Evolutionary conservation across 2,888 invertebrate genomes (phyloP), one percentile per base, ranked within the genome.

Genomic region (Phengaris arion): DNA sequence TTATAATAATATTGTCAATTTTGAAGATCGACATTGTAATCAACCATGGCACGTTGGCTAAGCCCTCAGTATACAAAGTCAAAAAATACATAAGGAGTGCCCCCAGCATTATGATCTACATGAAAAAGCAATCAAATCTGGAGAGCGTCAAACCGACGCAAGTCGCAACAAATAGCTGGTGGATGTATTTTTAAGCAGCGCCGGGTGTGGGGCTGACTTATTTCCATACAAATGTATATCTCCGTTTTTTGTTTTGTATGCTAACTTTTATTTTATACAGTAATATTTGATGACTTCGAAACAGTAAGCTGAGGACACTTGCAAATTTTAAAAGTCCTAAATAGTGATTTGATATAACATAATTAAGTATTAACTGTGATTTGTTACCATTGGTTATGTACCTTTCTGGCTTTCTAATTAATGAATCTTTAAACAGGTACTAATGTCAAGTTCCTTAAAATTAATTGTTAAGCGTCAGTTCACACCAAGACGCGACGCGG

Each of bases 181-280:
- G 85, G 35, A 89, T 92, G 89, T 91, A 89, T 89, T 91, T 92
- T 90, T 90, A 90, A 90, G 86, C 82, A 88, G 83, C 84, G 83
- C 80, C 84, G 83, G 81, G 84, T 84, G 83, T 81, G 77, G 81
- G 83, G 89, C 88, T 85, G 88, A 83, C 87, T 82, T 87, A 92
- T 93, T 93, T 89, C 91, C 93, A 93, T 93, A 89, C 87, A 92
- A 93, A 93, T 93, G 92, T 88, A 93, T 93, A 91, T 86, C 84
- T 85, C 83, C 83, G 82, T 85, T 83, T 83, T 82, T 82, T 86
- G 85, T 83, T 82, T 81, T 81, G 78, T 84, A 83, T 83, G 85
- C 85, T 89, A 89, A 86, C 81, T 85, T 83, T 83, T 83, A 82
- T 87, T 89, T 88, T 88, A 86, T 85, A 84, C 51, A 22, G 51